phyloP scores from a whole-genome alignment of 1,140 invertebrate species.

The Sarcophaga bullata region DNA sequence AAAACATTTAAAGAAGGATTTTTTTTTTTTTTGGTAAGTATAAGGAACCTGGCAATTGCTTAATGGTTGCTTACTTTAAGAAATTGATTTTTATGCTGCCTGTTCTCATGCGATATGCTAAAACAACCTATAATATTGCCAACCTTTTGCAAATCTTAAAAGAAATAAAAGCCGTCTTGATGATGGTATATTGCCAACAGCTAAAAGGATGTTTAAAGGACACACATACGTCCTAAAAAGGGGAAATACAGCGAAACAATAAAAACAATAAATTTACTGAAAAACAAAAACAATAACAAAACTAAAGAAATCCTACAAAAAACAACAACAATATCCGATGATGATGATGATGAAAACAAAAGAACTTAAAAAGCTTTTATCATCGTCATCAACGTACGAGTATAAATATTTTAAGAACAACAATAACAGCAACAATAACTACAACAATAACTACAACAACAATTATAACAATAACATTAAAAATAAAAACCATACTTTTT shows the following conservation, averaged over 20 bases:
- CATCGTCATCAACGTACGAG: neutral
- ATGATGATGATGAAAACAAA: neutral
- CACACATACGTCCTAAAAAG: neutral
- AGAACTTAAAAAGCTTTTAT: neutral
- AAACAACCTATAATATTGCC: no score
- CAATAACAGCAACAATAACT: neutral
- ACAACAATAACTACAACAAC: no score
- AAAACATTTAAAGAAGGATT: no score
- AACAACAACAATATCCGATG: neutral
- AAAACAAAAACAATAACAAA: conserved; percentile 12
- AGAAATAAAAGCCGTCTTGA: neutral
- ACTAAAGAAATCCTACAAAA: neutral
- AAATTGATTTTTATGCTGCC: no score
- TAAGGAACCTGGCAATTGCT: no score
- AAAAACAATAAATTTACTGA: conserved; percentile 20
- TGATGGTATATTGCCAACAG: conserved; percentile 30
- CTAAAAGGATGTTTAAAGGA: conserved; percentile 16
- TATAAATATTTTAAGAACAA: conserved; percentile 20
- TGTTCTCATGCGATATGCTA: no score
- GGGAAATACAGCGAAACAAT: conserved; percentile 23
- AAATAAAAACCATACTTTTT: no score
- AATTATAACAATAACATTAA: no score
- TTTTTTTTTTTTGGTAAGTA: no score
- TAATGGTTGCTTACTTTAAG: no score
- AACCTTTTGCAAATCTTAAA: neutral